phyloP scores from a whole-genome alignment of 35 echinoderm and acorn worm genomes.

The Nesometra sesokonis region DNA sequence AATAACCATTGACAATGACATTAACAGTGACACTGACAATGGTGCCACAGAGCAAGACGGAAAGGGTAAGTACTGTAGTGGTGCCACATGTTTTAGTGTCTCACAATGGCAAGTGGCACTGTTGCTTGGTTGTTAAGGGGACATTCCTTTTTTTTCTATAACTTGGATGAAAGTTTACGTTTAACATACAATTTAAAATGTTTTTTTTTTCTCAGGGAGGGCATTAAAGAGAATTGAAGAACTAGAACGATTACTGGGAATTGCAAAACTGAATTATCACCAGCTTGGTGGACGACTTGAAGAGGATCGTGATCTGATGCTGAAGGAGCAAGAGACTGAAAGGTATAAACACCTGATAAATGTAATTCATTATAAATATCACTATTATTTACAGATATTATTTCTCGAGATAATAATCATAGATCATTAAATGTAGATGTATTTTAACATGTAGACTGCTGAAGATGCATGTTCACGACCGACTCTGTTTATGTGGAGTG shows the following conservation, averaged over 20 bases:
- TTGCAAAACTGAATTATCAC: constrained; percentile 70
- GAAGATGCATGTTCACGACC: no score
- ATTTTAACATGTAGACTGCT: no score
- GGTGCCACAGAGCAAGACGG: no score
- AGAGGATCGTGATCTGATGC: constrained; percentile 49
- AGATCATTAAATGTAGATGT: no score
- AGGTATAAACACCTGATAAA: constrained; percentile 16
- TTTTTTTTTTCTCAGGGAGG: constrained; percentile 34
- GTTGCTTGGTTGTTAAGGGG: background rate
- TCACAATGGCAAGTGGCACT: no score
- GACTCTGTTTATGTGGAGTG: no score
- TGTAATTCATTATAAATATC: no score
- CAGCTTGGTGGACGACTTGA: constrained; percentile 83
- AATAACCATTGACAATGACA: no score
- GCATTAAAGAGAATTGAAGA: constrained; percentile 82
- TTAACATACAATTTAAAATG: no score
- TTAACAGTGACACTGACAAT: no score
- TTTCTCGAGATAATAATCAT: no score
- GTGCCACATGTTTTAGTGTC: background rate
- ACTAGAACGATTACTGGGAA: constrained; percentile 45
- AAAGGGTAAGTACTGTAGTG: no score
- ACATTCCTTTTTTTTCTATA: background rate
- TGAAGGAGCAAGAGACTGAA: constrained; percentile 71
- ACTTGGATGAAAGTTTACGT: background rate
- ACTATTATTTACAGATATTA: background rate